phyloP scores from a whole-genome alignment of 1,140 invertebrate species.

The Hyles vespertilio region DNA sequence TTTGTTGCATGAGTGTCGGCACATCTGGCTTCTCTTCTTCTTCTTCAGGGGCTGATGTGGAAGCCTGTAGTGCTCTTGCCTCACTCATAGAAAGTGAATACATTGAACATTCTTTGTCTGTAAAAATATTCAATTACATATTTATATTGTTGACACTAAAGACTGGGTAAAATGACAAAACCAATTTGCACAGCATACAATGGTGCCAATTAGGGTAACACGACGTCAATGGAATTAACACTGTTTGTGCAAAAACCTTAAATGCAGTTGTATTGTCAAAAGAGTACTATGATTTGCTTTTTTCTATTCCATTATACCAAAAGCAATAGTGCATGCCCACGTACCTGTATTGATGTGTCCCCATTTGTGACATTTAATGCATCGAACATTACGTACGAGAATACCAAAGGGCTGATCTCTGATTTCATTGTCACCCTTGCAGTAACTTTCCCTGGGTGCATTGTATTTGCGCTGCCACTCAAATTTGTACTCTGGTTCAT shows the following conservation, averaged over 20 bases:
- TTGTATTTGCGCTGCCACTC: conserved; percentile 99
- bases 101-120: conserved; percentile 94
- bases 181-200: no score
- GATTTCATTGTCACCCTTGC: conserved; percentile 96
- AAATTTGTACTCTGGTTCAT: conserved; percentile 98
- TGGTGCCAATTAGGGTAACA: no score
- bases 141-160: no score
- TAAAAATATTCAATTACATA: no score
- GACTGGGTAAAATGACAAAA: no score
- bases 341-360: conserved; percentile 99
- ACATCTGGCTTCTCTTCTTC: conserved; percentile 75
- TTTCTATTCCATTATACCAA: no score
- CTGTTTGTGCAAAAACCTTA: no score
- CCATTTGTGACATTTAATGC: conserved; percentile 99
- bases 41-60: conserved; percentile 78
- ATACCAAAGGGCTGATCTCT: conserved; percentile 99
- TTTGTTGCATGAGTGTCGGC: conserved; percentile 88
- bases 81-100: conserved; percentile 89
- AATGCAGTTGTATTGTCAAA: no score
- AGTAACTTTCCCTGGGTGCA: conserved; percentile 97
- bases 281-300: no score
- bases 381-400: conserved; percentile 96
- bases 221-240: no score
- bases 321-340: background rate
- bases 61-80: conserved; percentile 77